Base-by-base conservation (phyloP, 1,140 invertebrate genomes). In the Adoxophyes honmai region DNA sequence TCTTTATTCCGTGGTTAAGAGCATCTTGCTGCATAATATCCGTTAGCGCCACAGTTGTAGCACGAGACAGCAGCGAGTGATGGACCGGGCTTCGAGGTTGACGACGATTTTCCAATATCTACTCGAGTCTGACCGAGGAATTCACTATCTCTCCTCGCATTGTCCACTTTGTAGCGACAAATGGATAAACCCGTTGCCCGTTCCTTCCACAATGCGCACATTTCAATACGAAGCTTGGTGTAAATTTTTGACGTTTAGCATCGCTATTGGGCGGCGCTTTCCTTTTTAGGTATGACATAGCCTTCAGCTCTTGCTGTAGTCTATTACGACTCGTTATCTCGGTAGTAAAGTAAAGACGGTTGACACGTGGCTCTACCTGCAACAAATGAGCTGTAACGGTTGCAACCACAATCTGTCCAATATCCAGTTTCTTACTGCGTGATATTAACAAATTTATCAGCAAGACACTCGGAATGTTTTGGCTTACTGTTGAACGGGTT, bases 261-360 rank as follows among this genome's bases (percentile, higher is more conserved):
- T n/a, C n/a, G n/a, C 15, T 11, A 14, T 10, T 11, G 5, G 2
- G 6, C 0, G 35, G 28, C n/a, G 9, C 3, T 11, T 54, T 54
- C 1, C 52, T 13, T n/a, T 54, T 54, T 10, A 54, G 4, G 21
- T 21, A 54, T 1, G 52, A 54, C 4, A 54, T 8, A 6, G 52
- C 52, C n/a, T 14, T 11, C 8, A 53, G 15, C 14, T 53, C 52
- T 53, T 53, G 52, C 16, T 36, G 52, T 10, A 53, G 4, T n/a
- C 16, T 8, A 14, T 14, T 16, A 4, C 52, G 33, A 16, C n/a
- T 36, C 5, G 35, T 9, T 4, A 53, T 36, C 2, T 53, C 34
- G 0, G 33, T 53, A 8, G 52, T 53, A 34, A 35, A 53, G 0
- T 13, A 9, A 1, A 53, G 13, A 4, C 34, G 34, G 9, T 34